Conservation (phyloP, 2,113 vertebrate genomes). For the Labrus mixtus region DNA sequence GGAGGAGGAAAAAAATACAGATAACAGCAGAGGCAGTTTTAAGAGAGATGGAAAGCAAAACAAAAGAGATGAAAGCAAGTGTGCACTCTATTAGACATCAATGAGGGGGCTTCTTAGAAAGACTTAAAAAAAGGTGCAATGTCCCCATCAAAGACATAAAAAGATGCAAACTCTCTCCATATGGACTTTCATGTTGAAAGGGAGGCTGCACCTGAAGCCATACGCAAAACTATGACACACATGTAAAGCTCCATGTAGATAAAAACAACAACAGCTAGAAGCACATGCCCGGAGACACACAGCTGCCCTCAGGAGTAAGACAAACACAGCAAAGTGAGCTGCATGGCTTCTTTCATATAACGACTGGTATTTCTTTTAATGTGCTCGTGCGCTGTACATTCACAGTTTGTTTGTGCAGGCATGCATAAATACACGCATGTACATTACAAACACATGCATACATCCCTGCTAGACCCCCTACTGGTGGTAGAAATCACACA, state of each 20-base stretch:
- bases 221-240: not conserved
- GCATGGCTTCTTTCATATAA: not conserved
- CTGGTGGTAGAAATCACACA: constrained; percentile 45
- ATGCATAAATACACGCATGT: constrained; percentile 20
- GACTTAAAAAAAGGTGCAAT: constrained; percentile 56
- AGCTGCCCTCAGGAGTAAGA: not conserved
- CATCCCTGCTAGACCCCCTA: constrained; percentile 20
- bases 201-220: constrained; percentile 31
- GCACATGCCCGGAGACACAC: not conserved
- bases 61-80: constrained; percentile 70
- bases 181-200: constrained; percentile 45
- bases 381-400: constrained; percentile 1
- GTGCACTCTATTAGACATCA: constrained; percentile 47
- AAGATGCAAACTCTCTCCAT: constrained; percentile 40
- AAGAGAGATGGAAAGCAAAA: constrained; percentile 35
- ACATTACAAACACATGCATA: constrained; percentile 11
- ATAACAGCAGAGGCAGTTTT: constrained; percentile 36
- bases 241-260: not conserved
- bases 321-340: not conserved
- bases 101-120: constrained; percentile 44
- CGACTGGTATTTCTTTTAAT: constrained; percentile 1
- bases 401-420: constrained; percentile 28
- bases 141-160: constrained; percentile 60
- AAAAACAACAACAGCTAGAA: not conserved
- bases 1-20: constrained; percentile 7